Evolutionary conservation across 2,888 invertebrate species (phyloP), one percentile per base, ranked within the genome.

Genomic region (Drosophila robusta): DNA sequence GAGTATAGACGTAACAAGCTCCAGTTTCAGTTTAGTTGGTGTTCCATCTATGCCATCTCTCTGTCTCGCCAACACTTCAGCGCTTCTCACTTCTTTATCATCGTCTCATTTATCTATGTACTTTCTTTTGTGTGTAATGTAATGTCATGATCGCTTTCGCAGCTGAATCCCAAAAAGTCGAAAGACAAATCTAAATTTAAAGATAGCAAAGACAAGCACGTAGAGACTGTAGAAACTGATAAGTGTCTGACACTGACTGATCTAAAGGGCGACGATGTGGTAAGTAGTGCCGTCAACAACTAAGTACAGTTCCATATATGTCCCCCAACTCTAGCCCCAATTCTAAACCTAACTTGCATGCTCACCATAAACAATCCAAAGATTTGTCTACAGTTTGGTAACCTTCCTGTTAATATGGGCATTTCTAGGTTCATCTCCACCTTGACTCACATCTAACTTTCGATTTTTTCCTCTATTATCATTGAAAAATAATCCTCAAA

Each of bases 181-280:
- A 83, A 89, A 90, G 89, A 90, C 69, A 89, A 90, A 80, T 70
- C 62, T 64, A 91, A 91, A 87, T 75, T 85, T 62, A 90, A 80
- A 85, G 73, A 78, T 60, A 75, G 54, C 75, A 75, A 85, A 78
- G 87, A 86, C 79, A 78, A 78, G 78, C 72, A 88, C 69, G 78
- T 89, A 81, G 89, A 87, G 75, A 83, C 86, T 86, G 76, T 82
- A 88, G 88, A 90, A 77, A 85, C 81, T 79, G 90, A 90, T 78
- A 89, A 90, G 72, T 82, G 81, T 85, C 80, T 91, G 80, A 90
- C 84, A 80, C 74, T 91, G 81, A 90, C 89, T 87, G 91, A 90
- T 79, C 90, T 90, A 81, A 91, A 91, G 70, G 76, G 79, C 75
- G 90, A 90, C 69, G 87, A 90, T 75, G 87, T 80, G 91, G 91